Evolutionary conservation across 37 sponge, comb jelly and placozoan genomes (phyloP).

Genomic region (Cliona cf. orientalis): DNA sequence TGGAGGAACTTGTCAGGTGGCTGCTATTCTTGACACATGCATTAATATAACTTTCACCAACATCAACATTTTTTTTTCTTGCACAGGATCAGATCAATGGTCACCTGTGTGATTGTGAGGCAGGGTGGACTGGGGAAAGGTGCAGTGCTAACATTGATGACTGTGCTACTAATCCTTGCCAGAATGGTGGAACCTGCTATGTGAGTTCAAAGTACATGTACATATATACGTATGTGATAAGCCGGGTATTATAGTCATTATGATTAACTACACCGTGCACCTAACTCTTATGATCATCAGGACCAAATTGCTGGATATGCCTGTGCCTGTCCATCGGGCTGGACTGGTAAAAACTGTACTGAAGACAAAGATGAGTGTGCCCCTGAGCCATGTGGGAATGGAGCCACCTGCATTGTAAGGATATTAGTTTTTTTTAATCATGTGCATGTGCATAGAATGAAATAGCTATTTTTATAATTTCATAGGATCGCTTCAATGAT

Average conservation of each 20-base stretch:
- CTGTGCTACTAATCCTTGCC: constrained; percentile 15
- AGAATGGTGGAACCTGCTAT: constrained; percentile 27
- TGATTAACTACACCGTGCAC: too few species aligned
- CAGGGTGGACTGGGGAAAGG: constrained; percentile 29
- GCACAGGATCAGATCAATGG: background rate
- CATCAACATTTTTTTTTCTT: background rate
- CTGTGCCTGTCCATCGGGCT: constrained; percentile 16
- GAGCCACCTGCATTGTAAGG: background rate
- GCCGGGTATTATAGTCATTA: too few species aligned
- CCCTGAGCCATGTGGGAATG: background rate
- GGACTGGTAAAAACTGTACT: background rate
- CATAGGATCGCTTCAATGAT: background rate
- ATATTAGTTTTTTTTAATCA: too few species aligned
- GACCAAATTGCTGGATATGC: background rate
- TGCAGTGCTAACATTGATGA: constrained; percentile 29
- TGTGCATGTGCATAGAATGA: too few species aligned
- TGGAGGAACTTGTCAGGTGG: background rate
- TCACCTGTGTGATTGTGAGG: constrained; percentile 22
- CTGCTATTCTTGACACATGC: too few species aligned
- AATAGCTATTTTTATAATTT: background rate
- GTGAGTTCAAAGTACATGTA: too few species aligned
- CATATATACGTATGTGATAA: too few species aligned
- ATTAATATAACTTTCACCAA: too few species aligned
- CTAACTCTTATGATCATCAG: too few species aligned
- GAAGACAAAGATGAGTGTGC: background rate